Base-by-base conservation (phyloP, 2,888 invertebrate species). In the Linnaemya tessellans region DNA sequence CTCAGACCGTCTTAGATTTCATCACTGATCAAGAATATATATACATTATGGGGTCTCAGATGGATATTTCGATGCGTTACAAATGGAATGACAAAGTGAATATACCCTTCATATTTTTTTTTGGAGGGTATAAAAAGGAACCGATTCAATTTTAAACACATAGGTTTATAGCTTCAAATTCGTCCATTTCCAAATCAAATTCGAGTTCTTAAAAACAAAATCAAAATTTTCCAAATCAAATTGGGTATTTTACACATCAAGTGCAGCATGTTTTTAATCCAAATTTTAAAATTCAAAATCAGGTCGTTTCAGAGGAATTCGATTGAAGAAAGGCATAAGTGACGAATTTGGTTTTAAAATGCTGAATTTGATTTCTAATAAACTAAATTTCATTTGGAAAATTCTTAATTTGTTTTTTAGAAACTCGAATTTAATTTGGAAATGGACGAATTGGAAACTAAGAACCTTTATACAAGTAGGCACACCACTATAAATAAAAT, bases 401-500 rank as follows among this genome's bases (percentile, higher is more conserved):
- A 51, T 10, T 51, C 22, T 18, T 0, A 51, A 51, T 20, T n/a
- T n/a, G n/a, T n/a, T n/a, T n/a, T n/a, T n/a, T n/a, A n/a, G n/a
- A n/a, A n/a, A n/a, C n/a, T n/a, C n/a, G n/a, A n/a, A n/a, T n/a
- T n/a, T n/a, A n/a, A n/a, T n/a, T n/a, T n/a, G n/a, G n/a, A n/a
- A n/a, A n/a, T n/a, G n/a, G n/a, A n/a, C n/a, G n/a, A n/a, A n/a
- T n/a, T n/a, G n/a, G n/a, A n/a, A n/a, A n/a, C 11, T 20, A 51
- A 20, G 51, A 22, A 20, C 51, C 20, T 51, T 1, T 51, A 20
- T 51, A 51, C 9, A 62, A 62, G 22, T 38, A 41, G 11, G 20
- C 38, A 38, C 62, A 62, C 38, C 35, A 60, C 13, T 62, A 65
- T 43, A 43, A 46, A 43, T 65, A 15, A 25, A 11, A 41, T 9